Percentiles rank a stretch among this genome's conserved stretches.
These are phyloP conservation scores for Melanotus villosus DNA, from an alignment of 2,888 invertebrate species.

Conservation along the genomic window DNA sequence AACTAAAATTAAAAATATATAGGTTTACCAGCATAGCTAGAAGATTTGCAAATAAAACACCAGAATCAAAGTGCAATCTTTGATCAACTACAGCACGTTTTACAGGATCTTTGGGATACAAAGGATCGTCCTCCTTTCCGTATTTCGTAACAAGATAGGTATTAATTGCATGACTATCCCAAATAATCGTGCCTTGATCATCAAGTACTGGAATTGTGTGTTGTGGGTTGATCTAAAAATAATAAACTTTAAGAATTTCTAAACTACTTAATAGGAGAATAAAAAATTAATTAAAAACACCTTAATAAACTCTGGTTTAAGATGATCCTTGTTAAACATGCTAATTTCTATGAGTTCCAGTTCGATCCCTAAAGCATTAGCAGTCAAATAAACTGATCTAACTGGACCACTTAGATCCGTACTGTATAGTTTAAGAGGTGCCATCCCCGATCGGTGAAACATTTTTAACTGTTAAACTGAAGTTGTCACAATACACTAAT, in stretches of 20 bases:
- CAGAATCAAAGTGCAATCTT: constrained; percentile 70
- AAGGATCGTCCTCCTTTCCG: constrained; percentile 68
- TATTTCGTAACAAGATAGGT: constrained; percentile 74
- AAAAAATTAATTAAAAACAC: constrained; percentile 28
- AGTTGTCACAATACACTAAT: no score
- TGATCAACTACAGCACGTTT: constrained; percentile 70
- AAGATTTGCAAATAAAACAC: constrained; percentile 69
- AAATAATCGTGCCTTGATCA: constrained; percentile 69
- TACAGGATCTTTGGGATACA: constrained; percentile 70
- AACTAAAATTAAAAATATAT: neutral
- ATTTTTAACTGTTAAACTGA: no score
- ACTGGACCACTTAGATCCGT: constrained; percentile 69
- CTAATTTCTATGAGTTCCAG: constrained; percentile 66
- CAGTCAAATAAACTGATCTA: constrained; percentile 68
- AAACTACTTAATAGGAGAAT: neutral
- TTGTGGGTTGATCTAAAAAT: constrained; percentile 73
- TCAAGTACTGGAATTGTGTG: constrained; percentile 76
- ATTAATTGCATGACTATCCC: constrained; percentile 78
- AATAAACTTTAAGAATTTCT: neutral
- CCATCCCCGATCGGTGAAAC: no score
- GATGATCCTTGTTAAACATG: constrained; percentile 64
- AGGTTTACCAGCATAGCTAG: constrained; percentile 68
- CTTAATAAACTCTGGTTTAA: constrained; percentile 65
- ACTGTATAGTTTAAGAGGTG: constrained; percentile 66
- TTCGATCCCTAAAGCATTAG: constrained; percentile 67